phyloP scores from a whole-genome alignment of 2,113 vertebrate genomes.

The Microcebus tavaratra region DNA sequence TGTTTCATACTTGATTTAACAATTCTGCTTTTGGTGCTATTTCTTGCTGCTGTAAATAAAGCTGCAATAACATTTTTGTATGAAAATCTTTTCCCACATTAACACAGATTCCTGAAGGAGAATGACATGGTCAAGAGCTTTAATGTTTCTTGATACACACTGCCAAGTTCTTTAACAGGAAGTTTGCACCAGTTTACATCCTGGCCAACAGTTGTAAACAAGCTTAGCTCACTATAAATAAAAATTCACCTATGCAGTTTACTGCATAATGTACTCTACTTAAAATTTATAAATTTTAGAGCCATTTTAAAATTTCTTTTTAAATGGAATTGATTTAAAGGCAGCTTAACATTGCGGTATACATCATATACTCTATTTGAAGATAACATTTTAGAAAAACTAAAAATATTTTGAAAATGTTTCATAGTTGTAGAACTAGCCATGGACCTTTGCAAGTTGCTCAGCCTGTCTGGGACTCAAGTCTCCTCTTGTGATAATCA shows the following conservation, averaged over 20 bases:
- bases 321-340: not conserved
- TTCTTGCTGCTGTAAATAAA: not conserved
- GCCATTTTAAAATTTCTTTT: not conserved
- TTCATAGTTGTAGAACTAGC: not conserved
- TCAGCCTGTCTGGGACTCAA: not conserved
- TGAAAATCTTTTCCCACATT: not conserved
- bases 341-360: not conserved
- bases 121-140: not conserved
- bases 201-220: not conserved
- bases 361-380: not conserved
- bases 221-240: not conserved
- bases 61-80: not conserved
- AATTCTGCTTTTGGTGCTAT: not conserved
- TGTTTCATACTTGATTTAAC: not conserved
- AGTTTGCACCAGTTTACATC: not conserved
- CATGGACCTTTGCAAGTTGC: not conserved
- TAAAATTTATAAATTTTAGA: not conserved
- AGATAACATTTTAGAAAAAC: not conserved
- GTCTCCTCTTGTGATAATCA: not conserved
- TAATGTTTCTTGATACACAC: not conserved
- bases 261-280: not conserved
- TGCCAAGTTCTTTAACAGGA: not conserved
- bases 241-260: not conserved
- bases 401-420: not conserved
- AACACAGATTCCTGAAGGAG: not conserved